Base-by-base conservation (phyloP, 1,140 invertebrate species). In the Solen grandis region DNA sequence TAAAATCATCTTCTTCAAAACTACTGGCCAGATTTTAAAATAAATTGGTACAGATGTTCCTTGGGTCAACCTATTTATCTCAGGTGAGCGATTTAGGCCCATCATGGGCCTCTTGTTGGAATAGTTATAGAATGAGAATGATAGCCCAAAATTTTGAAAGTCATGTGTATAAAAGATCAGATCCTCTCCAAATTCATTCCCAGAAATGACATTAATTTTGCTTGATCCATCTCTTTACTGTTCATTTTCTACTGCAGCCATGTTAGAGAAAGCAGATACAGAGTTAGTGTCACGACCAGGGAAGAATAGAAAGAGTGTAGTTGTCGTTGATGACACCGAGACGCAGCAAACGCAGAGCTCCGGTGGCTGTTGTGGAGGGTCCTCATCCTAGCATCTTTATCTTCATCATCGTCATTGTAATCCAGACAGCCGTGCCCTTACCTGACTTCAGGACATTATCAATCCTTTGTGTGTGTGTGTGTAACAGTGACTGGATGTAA, bases 241-340 rank as follows among this genome's bases (percentile, higher is more conserved):
- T 14, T 81, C 59, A 27, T 50, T n/a, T 59, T 25, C 46, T 14
- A 14, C 74, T 86, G 1, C 76, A 93, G 92, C 86, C 62, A 93
- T 93, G 92, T 90, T 92, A 65, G 91, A 92, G 46, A 91, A 90
- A 82, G 86, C 91, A 10, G 89, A 85, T 25, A 83, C 89, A 55
- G 82, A 85, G 54, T 87, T 79, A 55, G 81, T 77, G 22, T 79
- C 83, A n/a, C 83, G 78, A 36, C 86, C 86, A n/a, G 83, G 70
- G 35, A 87, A 70, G 68, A 88, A 82, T 63, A 82, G 90, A 25
- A 88, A 88, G 76, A 91, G 89, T 85, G 89, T 92, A 10, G 87
- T 93, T 19, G 89, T 90, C 14, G 89, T 93, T 2, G 90, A 92
- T 69, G 92, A 93, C 66, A 91, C 91, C 68, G 83, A 87, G 55